Conservation (phyloP, 1,140 invertebrate species). For the Drosophila ogumai region DNA sequence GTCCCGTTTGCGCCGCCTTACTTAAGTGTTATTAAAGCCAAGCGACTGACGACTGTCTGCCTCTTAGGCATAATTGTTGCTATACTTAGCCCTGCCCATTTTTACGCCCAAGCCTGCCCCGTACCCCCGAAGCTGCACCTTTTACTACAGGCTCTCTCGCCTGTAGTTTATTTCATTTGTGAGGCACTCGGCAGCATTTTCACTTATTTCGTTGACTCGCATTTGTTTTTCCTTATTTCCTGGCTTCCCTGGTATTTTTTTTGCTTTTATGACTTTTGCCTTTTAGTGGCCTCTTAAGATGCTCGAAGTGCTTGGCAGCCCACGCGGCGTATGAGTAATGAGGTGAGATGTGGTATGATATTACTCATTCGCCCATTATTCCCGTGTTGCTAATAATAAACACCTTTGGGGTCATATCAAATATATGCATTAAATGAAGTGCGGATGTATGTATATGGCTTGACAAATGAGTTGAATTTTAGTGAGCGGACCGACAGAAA, state of each 20-base stretch:
- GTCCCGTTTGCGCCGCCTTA: background rate
- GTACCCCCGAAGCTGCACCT: conserved; percentile 48
- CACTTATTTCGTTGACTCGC: conserved; percentile 67
- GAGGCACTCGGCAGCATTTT: conserved; percentile 66
- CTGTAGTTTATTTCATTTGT: conserved; percentile 81
- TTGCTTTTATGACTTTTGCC: conserved; percentile 80
- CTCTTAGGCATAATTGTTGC: conserved; percentile 81
- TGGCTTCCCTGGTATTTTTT: conserved; percentile 8
- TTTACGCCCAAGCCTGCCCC: conserved; percentile 1
- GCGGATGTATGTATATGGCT: conserved; percentile 23
- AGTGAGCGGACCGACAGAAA: background rate
- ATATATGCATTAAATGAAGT: conserved; percentile 59
- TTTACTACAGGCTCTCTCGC: conserved; percentile 57
- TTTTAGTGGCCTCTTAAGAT: conserved; percentile 79
- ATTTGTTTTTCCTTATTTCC: conserved; percentile 29
- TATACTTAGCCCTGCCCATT: conserved; percentile 61
- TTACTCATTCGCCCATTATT: conserved; percentile 79
- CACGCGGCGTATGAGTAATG: conserved; percentile 71
- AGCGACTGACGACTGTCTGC: conserved; percentile 52
- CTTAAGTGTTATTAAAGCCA: conserved; percentile 70
- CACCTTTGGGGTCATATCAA: conserved; percentile 75
- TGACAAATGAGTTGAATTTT: conserved; percentile 42
- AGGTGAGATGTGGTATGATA: conserved; percentile 57
- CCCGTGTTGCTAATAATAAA: conserved; percentile 78
- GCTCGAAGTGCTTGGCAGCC: conserved; percentile 59